Conservation (phyloP, 2,888 invertebrate species). For the Bimastos eiseni region DNA sequence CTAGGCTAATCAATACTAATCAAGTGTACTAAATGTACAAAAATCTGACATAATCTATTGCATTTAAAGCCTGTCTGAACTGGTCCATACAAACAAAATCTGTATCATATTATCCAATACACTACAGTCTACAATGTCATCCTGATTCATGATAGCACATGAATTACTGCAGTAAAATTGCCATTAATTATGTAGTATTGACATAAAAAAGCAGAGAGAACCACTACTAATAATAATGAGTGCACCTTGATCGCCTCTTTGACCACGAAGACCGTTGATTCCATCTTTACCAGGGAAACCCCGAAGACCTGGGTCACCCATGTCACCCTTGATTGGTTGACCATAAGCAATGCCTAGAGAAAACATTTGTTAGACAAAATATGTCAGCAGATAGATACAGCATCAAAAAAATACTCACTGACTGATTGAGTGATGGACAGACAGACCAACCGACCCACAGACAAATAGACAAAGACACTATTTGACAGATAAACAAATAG, state of each 20-base stretch:
- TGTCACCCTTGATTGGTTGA: slow-evolving; percentile 45
- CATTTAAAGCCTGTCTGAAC: no score
- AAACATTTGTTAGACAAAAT: background rate
- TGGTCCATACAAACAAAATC: no score
- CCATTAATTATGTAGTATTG: no score
- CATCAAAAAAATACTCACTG: background rate
- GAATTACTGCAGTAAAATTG: no score
- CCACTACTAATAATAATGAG: slow-evolving; percentile 16
- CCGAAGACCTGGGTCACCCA: slow-evolving; percentile 49
- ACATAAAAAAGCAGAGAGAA: background rate
- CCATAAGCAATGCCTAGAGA: background rate
- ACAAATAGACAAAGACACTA: background rate
- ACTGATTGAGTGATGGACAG: background rate
- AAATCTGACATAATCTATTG: no score
- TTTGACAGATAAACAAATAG: no score
- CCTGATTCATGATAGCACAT: no score
- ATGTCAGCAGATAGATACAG: background rate
- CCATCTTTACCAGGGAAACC: slow-evolving; percentile 39
- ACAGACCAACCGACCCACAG: background rate
- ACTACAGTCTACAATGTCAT: no score
- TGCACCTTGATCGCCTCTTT: slow-evolving; percentile 29
- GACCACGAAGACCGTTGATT: slow-evolving; percentile 29
- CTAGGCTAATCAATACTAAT: no score
- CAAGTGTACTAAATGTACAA: no score
- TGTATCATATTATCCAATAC: no score